phyloP scores from a whole-genome alignment of 2,113 vertebrate species.

The Bujurquina vittata region DNA sequence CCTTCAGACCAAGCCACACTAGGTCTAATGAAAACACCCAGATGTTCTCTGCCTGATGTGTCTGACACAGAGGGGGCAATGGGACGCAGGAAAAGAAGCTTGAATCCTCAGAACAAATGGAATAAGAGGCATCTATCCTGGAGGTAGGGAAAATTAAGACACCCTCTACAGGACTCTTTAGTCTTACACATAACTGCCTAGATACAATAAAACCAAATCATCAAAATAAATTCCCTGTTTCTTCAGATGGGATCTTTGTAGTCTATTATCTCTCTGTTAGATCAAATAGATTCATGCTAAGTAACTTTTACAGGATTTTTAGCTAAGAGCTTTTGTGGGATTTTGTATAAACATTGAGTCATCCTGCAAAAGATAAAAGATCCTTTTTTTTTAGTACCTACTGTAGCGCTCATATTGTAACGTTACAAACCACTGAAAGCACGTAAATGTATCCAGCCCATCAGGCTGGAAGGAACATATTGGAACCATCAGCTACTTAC shows the following conservation, averaged over 20 bases:
- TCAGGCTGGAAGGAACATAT: neutral
- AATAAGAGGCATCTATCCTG: slow-evolving; percentile 93
- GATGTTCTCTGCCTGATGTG: slow-evolving; percentile 94
- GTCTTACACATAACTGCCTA: neutral
- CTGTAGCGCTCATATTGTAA: neutral
- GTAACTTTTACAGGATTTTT: neutral
- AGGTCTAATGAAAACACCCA: slow-evolving; percentile 93
- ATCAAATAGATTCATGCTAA: neutral
- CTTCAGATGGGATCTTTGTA: slow-evolving; percentile 2
- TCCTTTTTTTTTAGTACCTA: neutral
- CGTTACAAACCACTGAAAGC: neutral
- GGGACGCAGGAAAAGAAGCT: slow-evolving; percentile 82
- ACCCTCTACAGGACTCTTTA: neutral
- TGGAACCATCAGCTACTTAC: neutral
- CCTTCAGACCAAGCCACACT: slow-evolving; percentile 88
- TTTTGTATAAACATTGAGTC: neutral
- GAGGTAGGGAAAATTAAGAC: slow-evolving; percentile 82
- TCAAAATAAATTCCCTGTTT: neutral
- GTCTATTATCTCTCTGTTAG: neutral
- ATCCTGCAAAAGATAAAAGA: neutral
- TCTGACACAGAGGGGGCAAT: slow-evolving; percentile 1
- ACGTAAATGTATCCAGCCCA: neutral
- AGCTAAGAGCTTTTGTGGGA: neutral
- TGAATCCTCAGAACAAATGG: slow-evolving; percentile 85
- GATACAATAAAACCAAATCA: neutral